phyloP scores from a whole-genome alignment of 1,140 invertebrate species.

The Contarinia nasturtii region DNA sequence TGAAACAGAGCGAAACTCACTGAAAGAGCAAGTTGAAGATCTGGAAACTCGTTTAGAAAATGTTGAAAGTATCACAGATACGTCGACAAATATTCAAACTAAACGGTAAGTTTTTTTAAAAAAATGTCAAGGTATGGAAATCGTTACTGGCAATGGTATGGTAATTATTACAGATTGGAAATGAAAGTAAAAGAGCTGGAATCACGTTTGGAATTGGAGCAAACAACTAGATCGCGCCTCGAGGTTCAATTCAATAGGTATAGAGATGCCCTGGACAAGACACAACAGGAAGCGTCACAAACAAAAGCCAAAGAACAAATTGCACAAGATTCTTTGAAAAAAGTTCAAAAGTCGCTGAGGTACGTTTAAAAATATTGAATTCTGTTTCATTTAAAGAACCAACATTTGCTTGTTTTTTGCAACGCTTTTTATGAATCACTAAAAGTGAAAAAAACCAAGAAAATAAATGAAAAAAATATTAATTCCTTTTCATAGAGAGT shows the following conservation, averaged over 20 bases:
- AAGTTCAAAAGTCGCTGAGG: constrained; percentile 39
- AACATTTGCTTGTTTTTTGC: no score
- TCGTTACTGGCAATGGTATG: no score
- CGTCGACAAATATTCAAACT: constrained; percentile 52
- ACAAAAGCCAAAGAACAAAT: constrained; percentile 50
- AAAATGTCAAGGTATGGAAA: no score
- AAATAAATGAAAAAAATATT: not conserved
- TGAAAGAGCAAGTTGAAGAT: constrained; percentile 60
- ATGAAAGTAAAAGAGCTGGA: constrained; percentile 73
- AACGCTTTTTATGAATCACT: no score
- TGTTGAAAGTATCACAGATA: constrained; percentile 58
- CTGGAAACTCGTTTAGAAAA: constrained; percentile 53
- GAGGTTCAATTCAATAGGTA: constrained; percentile 67
- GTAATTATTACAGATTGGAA: constrained; percentile 51
- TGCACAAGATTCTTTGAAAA: constrained; percentile 53
- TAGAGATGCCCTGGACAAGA: constrained; percentile 66
- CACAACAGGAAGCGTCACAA: constrained; percentile 50
- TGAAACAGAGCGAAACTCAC: constrained; percentile 50
- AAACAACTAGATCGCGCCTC: constrained; percentile 58
- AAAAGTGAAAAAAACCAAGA: no score
- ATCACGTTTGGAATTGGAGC: constrained; percentile 73
- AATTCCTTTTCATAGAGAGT: constrained; percentile 28
- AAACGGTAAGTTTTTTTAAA: constrained; percentile 22
- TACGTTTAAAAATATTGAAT: not conserved
- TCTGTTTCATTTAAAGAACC: no score